Base-by-base conservation (phyloP, 2,888 invertebrate species). In the Tipula lateralis region DNA sequence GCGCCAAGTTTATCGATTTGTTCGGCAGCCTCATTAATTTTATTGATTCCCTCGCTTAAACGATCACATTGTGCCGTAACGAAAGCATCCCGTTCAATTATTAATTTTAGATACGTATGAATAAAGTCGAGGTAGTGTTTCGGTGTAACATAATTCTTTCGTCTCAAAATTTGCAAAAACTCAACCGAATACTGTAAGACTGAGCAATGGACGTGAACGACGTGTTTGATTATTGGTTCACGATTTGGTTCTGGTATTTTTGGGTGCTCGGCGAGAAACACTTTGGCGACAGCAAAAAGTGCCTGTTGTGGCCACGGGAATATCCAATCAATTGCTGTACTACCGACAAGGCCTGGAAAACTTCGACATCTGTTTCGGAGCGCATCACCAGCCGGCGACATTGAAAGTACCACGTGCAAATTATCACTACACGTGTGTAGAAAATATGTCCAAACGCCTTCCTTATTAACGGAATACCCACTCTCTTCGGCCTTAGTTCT, bases 221-320 rank as follows among this genome's bases (percentile, higher is more conserved):
- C 95, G 88, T 97, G 97, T 81, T 94, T 93, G 0, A 97, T 95
- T 16, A 98, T 94, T 0, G 91, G 91, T 4, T 93, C 91, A 19
- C 95, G 92, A 87, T 94, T 92, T 0, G 91, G 91, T 84, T 94
- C 93, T 0, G 95, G 94, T 84, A 96, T 93, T 88, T 89, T 85
- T 0, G 87, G 85, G 85, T 91, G 95, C 94, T 97, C 95, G 87
- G 94, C 93, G 0, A 98, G 91, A 88, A 94, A 96, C 0, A 96
- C 94, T 85, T 95, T 94, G 0, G 97, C 97, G 0, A 98, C 97
- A 0, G 97, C 96, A 84, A 94, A 91, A 83, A 98, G 89, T 0
- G 98, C 98, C 89, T 97, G 96, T 86, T 94, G 93, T 0, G 98
- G 97, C 98, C 98, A 98, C 0, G 97, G 95, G 89, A 96, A 97